phyloP scores from a whole-genome alignment of 2,888 invertebrate species.

The Epinotia nisella region DNA sequence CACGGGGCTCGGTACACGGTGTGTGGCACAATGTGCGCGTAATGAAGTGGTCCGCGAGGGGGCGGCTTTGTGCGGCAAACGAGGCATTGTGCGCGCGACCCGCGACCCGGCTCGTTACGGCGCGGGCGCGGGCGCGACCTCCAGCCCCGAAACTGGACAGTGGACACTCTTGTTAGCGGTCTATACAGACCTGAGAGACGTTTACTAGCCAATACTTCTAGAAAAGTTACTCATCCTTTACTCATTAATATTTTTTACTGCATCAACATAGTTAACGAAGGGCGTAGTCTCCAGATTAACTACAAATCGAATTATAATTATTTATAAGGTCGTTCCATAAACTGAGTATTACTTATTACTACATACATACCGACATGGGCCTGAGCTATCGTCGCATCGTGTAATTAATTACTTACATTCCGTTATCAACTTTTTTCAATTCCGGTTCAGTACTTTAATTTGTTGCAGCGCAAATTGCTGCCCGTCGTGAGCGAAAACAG shows the following conservation, averaged over 20 bases:
- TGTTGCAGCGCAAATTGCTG: background rate
- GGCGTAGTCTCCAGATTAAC: background rate
- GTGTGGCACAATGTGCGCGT: conserved; percentile 80
- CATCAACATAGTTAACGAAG: background rate
- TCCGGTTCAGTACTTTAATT: conserved; percentile 17
- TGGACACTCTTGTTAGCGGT: conserved; percentile 55
- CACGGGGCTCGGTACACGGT: conserved; percentile 58
- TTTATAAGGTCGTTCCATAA: background rate
- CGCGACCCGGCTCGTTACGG: conserved; percentile 73
- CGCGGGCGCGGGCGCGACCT: conserved; percentile 44
- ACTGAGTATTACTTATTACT: background rate
- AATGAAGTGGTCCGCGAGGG: conserved; percentile 83
- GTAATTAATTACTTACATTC: conserved; percentile 13
- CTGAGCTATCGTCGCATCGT: background rate
- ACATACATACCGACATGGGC: background rate
- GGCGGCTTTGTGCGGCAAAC: conserved; percentile 80
- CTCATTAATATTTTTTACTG: background rate
- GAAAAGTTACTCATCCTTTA: background rate
- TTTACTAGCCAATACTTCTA: background rate
- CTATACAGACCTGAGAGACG: conserved; percentile 25
- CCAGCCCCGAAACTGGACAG: conserved; percentile 50
- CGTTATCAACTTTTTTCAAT: conserved; percentile 10
- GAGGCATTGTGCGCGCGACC: conserved; percentile 79
- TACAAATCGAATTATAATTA: background rate
- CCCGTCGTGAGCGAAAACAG: background rate